phyloP scores from a whole-genome alignment of 1,140 invertebrate species.

The fruit fly (Drosophila melanogaster) region DNA sequence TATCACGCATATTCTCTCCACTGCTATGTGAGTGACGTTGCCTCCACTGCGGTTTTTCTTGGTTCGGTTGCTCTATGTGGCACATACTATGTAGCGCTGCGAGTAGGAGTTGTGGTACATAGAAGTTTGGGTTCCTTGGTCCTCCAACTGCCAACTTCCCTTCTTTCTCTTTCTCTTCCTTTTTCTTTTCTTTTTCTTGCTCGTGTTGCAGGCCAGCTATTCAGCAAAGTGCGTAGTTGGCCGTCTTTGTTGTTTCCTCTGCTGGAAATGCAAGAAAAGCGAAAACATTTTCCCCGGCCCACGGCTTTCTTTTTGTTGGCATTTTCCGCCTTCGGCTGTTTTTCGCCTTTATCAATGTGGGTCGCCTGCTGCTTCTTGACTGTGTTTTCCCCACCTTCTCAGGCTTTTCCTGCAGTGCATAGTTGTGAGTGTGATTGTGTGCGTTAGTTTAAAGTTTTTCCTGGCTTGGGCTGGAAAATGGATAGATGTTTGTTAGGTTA shows the following conservation, averaged over 20 bases:
- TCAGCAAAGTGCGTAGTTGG: slow-evolving; percentile 70
- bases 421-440: slow-evolving; percentile 50
- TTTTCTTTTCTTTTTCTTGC: background rate
- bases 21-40: slow-evolving; percentile 72
- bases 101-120: slow-evolving; percentile 21
- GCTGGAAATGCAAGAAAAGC: slow-evolving; percentile 39
- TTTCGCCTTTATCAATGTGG: slow-evolving; percentile 60
- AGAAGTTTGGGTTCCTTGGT: slow-evolving; percentile 30
- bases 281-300: slow-evolving; percentile 29
- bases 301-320: slow-evolving; percentile 17
- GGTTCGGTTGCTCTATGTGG: slow-evolving; percentile 30
- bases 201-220: slow-evolving; percentile 55
- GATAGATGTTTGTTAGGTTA: background rate
- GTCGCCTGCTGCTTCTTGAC: slow-evolving; percentile 51
- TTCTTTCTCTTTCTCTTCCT: background rate
- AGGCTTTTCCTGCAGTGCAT: slow-evolving; percentile 58
- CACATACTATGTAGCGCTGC: slow-evolving; percentile 26
- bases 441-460: slow-evolving; percentile 70
- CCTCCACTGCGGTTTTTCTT: slow-evolving; percentile 51
- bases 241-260: slow-evolving; percentile 41
- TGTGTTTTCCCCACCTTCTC: slow-evolving; percentile 34
- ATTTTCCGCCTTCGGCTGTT: slow-evolving; percentile 28
- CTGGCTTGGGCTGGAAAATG: slow-evolving; percentile 7
- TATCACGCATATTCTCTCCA: slow-evolving; percentile 23
- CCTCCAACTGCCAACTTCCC: background rate